Conservation (phyloP, 2,888 invertebrate genomes). For the Parochlus steinenii region DNA sequence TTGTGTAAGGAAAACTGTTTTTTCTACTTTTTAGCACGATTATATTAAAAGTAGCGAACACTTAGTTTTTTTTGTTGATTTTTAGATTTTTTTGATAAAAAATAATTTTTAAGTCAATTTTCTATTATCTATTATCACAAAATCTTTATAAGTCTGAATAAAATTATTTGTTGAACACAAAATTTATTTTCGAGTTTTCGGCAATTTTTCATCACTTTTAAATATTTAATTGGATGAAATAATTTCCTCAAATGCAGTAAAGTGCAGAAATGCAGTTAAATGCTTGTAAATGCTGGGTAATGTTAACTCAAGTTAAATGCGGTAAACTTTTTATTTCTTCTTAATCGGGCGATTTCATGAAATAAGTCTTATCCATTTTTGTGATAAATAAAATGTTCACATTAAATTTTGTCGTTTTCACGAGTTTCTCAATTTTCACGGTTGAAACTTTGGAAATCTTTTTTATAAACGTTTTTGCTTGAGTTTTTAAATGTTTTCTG, state of each 20-base stretch:
- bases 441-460: too few species aligned
- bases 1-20: background rate
- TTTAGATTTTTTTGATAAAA: slow-evolving; percentile 10
- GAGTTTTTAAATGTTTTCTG: too few species aligned
- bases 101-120: slow-evolving; percentile 5
- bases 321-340: background rate
- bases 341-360: slow-evolving; percentile 15
- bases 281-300: slow-evolving; percentile 2
- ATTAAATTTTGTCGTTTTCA: too few species aligned
- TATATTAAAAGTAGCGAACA: slow-evolving; percentile 5
- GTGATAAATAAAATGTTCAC: too few species aligned
- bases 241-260: too few species aligned
- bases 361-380: slow-evolving; percentile 15
- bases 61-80: slow-evolving; percentile 7
- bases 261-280: too few species aligned
- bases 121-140: slow-evolving; percentile 1
- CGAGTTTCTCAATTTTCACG: too few species aligned
- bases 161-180: too few species aligned
- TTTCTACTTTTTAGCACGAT: background rate
- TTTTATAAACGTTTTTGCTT: too few species aligned
- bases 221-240: too few species aligned
- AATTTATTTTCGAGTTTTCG: too few species aligned
- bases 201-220: too few species aligned
- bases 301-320: background rate
- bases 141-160: background rate